A percentile compares a stretch with the other conserved stretches of the same genome.
These are phyloP conservation scores for Papilio machaon DNA, from an alignment of 1,140 invertebrate genomes.

Conservation along the genomic window DNA sequence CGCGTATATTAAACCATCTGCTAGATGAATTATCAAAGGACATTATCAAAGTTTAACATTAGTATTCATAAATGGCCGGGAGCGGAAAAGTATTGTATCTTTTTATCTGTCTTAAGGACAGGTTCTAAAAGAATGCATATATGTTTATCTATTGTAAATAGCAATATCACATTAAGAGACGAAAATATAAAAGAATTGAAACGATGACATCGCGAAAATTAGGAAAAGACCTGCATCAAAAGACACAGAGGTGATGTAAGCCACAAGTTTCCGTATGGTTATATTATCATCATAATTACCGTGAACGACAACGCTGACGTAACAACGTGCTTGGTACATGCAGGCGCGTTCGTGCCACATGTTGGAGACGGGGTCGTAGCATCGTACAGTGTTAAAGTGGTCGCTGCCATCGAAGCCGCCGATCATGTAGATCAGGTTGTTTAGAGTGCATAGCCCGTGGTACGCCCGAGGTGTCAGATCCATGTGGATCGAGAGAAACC, in stretches of 20 bases:
- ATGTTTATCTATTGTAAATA: too few relatives aligned
- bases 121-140: too few relatives aligned
- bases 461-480: conserved; percentile 87
- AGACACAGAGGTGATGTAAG: too few relatives aligned
- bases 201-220: background rate
- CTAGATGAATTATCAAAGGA: background rate
- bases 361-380: conserved; percentile 85
- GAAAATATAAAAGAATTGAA: too few relatives aligned
- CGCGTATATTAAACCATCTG: conserved; percentile 85
- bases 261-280: too few relatives aligned
- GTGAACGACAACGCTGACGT: conserved; percentile 88
- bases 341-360: conserved; percentile 87
- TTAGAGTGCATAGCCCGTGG: conserved; percentile 87
- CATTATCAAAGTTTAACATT: background rate
- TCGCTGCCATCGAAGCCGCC: conserved; percentile 89
- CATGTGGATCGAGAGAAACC: conserved; percentile 84
- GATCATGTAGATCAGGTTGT: conserved; percentile 88
- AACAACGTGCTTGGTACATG: conserved; percentile 89
- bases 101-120: too few relatives aligned
- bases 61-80: background rate
- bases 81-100: background rate
- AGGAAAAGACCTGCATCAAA: background rate
- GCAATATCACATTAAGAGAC: too few relatives aligned
- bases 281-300: conserved; percentile 65
- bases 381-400: conserved; percentile 87